A percentile compares a stretch with the other conserved stretches of the same genome.
Conservation (phyloP, 1,140 invertebrate species). For the Ditylenchus dipsaci region DNA sequence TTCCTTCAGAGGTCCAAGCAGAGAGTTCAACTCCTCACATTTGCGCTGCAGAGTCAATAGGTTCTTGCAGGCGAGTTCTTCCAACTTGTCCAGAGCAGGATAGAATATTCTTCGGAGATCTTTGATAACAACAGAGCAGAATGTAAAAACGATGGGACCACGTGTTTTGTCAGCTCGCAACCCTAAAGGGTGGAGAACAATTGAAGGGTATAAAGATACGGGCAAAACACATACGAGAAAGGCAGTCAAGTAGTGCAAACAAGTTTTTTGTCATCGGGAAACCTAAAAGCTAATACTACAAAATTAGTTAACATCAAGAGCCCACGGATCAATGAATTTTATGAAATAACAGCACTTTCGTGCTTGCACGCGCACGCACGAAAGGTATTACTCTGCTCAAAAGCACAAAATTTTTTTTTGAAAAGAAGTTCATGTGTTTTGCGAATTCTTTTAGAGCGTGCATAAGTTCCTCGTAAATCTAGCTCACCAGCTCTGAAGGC, state of each 20-base stretch:
- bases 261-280: conserved; percentile 11
- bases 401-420: no score
- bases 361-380: no score
- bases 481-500: no score
- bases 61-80: conserved; percentile 19
- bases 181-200: not conserved
- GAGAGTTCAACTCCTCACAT: conserved; percentile 10
- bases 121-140: conserved; percentile 20
- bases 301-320: no score
- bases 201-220: not conserved
- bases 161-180: conserved; percentile 21
- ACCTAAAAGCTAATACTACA: no score
- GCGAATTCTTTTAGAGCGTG: no score
- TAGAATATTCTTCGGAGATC: conserved; percentile 19
- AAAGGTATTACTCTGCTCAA: no score
- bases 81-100: conserved; percentile 12
- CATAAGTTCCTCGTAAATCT: no score
- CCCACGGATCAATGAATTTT: no score
- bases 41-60: conserved; percentile 22
- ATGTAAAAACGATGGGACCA: conserved; percentile 27
- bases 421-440: no score
- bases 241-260: conserved; percentile 7
- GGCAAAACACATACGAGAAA: conserved; percentile 12
- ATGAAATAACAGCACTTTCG: no score
- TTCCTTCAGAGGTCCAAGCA: conserved; percentile 1